A percentile compares a stretch with the other conserved stretches of the same genome.
Evolutionary conservation across 1,140 invertebrate genomes (phyloP).

Genomic region (Nasonia longicornis): DNA sequence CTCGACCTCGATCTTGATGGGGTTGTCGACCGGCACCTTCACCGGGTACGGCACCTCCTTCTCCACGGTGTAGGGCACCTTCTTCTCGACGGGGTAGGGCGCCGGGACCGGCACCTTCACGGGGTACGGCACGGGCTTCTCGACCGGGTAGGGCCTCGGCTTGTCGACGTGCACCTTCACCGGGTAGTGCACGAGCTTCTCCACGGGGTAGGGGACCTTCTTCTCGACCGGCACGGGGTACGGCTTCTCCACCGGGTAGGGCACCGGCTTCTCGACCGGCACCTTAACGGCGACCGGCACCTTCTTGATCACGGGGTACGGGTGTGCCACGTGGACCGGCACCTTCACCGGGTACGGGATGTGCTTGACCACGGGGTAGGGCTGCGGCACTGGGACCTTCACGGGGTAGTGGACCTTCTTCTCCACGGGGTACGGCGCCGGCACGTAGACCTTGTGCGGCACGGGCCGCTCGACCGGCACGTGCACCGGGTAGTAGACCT

Average conservation of each 20-base stretch:
- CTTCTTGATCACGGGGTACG: constrained; percentile 71
- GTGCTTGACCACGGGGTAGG: constrained; percentile 64
- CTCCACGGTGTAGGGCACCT: constrained; percentile 58
- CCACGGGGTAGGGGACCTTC: constrained; percentile 59
- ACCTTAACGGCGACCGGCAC: constrained; percentile 68
- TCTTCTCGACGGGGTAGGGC: constrained; percentile 67
- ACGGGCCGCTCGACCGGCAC: constrained; percentile 57
- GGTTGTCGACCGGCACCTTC: constrained; percentile 53
- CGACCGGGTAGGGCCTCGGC: constrained; percentile 55
- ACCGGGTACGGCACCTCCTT: constrained; percentile 60
- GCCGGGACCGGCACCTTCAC: constrained; percentile 66
- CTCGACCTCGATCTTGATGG: constrained; percentile 55
- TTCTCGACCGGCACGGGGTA: constrained; percentile 56
- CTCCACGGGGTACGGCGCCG: constrained; percentile 54
- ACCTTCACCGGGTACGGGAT: constrained; percentile 71
- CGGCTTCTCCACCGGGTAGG: constrained; percentile 69
- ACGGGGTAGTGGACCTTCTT: constrained; percentile 56
- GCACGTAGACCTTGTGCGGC: constrained; percentile 67
- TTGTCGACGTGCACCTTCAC: constrained; percentile 56
- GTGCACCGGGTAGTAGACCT: constrained; percentile 60
- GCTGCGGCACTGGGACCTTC: constrained; percentile 76
- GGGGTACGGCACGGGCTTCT: constrained; percentile 62
- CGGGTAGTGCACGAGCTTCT: constrained; percentile 59
- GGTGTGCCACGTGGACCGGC: constrained; percentile 72
- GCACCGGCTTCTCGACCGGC: constrained; percentile 72